phyloP scores from a whole-genome alignment of 2,113 vertebrate genomes.

The Gymnobelideus leadbeateri region DNA sequence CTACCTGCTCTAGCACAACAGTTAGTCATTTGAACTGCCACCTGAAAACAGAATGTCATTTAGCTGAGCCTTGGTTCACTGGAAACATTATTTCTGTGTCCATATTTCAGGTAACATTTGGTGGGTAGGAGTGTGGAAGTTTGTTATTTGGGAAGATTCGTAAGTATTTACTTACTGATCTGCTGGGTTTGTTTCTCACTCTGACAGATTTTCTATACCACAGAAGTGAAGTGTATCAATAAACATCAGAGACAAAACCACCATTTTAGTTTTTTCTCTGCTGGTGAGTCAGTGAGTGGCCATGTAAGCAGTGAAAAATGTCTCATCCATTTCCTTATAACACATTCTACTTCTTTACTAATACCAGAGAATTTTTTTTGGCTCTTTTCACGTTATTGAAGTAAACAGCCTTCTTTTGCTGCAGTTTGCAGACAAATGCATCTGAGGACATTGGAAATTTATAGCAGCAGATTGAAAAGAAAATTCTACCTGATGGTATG shows the following conservation, averaged over 20 bases:
- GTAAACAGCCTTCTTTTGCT: neutral
- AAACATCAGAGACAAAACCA: neutral
- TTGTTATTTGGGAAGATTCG: neutral
- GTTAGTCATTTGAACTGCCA: neutral
- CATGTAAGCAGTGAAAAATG: neutral
- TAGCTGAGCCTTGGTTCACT: neutral
- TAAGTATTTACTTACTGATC: neutral
- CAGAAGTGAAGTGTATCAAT: neutral
- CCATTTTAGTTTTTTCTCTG: neutral
- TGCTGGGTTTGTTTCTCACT: slow-evolving; percentile 5
- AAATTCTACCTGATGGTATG: neutral
- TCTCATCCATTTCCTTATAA: neutral
- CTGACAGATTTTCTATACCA: neutral
- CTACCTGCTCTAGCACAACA: neutral
- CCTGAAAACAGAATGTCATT: neutral
- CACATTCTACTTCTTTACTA: neutral
- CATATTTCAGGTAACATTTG: slow-evolving; percentile 6
- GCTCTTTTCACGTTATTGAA: neutral
- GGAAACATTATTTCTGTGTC: neutral
- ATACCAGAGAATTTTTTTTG: neutral
- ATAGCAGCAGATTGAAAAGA: neutral
- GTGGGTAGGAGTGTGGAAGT: slow-evolving; percentile 1
- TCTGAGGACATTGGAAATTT: neutral
- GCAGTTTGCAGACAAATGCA: neutral
- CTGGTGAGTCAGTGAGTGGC: neutral